Evolutionary conservation across 2,888 invertebrate species (phyloP).

Genomic region (Troglohyphantes excavatus): DNA sequence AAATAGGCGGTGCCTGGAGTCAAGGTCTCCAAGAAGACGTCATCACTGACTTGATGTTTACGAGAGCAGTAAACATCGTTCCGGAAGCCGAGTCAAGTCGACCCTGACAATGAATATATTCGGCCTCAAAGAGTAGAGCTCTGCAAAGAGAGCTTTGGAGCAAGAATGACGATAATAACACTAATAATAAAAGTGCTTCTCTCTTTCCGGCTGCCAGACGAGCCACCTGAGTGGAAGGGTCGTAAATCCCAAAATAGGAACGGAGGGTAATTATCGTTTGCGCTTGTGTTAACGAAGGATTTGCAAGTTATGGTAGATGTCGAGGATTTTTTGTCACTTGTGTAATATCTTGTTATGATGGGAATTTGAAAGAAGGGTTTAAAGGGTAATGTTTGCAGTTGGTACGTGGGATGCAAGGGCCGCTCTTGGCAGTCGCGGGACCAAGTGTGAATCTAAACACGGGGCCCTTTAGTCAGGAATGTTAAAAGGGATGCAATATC

Average conservation of each 20-base stretch:
- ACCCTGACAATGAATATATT: constrained; percentile 17
- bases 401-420: no score
- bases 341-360: no score
- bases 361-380: no score
- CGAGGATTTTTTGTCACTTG: no score
- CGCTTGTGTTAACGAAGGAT: background rate
- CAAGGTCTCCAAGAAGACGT: background rate
- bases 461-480: no score
- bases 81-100: background rate
- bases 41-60: background rate
- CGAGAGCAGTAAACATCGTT: constrained; percentile 6
- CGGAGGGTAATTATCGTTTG: background rate
- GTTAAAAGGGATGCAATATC: no score
- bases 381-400: no score
- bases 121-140: background rate
- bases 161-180: background rate
- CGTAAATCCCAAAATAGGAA: constrained; percentile 23
- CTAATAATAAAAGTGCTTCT: background rate
- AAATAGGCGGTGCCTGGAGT: background rate
- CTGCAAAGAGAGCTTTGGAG: background rate
- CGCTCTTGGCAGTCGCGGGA: no score
- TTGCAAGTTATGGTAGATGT: no score
- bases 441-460: no score
- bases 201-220: background rate
- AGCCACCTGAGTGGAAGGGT: constrained; percentile 27